These are phyloP conservation scores for Drosophila acutilabella DNA, from an alignment of 2,888 invertebrate species.

Conservation along the genomic window DNA sequence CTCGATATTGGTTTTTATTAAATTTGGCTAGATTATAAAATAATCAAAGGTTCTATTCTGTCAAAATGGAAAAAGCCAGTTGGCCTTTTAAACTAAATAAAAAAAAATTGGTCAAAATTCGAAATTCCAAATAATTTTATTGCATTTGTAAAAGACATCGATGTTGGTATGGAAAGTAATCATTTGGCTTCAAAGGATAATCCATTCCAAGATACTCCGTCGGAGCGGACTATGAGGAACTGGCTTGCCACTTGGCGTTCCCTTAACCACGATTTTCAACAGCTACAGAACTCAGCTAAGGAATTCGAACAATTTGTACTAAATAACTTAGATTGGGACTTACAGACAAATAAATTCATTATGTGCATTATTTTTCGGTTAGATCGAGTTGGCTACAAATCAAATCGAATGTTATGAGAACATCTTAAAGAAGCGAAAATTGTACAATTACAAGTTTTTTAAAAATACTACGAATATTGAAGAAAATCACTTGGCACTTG, in stretches of 20 bases:
- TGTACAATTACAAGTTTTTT: not conserved
- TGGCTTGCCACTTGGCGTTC: constrained; percentile 28
- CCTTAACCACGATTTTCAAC: not conserved
- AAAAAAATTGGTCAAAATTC: constrained; percentile 15
- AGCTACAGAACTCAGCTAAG: not conserved
- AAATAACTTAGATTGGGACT: not conserved
- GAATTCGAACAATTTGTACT: constrained; percentile 17
- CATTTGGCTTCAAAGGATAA: not conserved
- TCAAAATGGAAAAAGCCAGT: not conserved
- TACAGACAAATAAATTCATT: no score
- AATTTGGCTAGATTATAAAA: no score
- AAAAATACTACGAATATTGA: not conserved
- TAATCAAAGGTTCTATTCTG: not conserved
- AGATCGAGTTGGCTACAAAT: constrained; percentile 14
- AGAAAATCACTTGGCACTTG: not conserved
- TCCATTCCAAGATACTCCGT: not conserved
- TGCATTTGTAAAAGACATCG: not conserved
- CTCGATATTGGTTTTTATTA: no score
- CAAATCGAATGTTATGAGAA: constrained; percentile 21
- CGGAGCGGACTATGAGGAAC: constrained; percentile 10
- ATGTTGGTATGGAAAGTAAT: not conserved
- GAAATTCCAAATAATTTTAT: not conserved
- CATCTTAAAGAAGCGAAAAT: not conserved
- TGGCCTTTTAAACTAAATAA: not conserved
- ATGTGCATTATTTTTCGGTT: not conserved